Evolutionary conservation across 35 echinoderm and acorn worm species (phyloP).

Genomic region (Amphiura filiformis): DNA sequence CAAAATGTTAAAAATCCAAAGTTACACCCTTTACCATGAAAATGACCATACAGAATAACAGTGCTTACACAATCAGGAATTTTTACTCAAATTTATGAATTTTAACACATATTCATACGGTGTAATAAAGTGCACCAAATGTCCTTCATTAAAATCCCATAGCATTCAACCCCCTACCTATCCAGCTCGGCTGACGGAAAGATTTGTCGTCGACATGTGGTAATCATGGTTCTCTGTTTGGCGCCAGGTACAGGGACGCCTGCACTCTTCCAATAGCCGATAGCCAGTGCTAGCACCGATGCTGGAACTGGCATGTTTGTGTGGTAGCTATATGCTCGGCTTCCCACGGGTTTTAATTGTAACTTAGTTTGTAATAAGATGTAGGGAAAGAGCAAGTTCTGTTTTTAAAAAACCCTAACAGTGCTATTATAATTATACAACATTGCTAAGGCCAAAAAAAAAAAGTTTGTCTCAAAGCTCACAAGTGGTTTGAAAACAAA

Average conservation of each 20-base stretch:
- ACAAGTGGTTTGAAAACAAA: no score
- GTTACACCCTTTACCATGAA: no score
- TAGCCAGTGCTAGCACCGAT: conserved; percentile 54
- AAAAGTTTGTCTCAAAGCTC: no score
- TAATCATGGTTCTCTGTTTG: background rate
- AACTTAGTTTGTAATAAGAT: background rate
- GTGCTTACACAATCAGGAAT: no score
- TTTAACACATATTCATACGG: no score
- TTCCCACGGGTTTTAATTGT: background rate
- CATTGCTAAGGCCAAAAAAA: no score
- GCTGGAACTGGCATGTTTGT: conserved; percentile 47
- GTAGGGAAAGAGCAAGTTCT: no score
- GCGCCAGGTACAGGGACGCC: background rate
- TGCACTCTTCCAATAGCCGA: conserved; percentile 44
- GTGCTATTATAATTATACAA: no score
- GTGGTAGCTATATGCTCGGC: background rate
- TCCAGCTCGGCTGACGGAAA: conserved; percentile 1
- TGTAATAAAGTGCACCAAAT: background rate
- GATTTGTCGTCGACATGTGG: background rate
- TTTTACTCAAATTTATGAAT: no score
- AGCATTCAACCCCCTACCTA: background rate
- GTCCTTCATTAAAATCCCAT: background rate
- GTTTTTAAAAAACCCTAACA: no score
- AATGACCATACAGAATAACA: no score
- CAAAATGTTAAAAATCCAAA: no score